Percentiles rank a stretch among this genome's conserved stretches.
Evolutionary conservation across 2,888 invertebrate species (phyloP).

Genomic region (Elegia similella): DNA sequence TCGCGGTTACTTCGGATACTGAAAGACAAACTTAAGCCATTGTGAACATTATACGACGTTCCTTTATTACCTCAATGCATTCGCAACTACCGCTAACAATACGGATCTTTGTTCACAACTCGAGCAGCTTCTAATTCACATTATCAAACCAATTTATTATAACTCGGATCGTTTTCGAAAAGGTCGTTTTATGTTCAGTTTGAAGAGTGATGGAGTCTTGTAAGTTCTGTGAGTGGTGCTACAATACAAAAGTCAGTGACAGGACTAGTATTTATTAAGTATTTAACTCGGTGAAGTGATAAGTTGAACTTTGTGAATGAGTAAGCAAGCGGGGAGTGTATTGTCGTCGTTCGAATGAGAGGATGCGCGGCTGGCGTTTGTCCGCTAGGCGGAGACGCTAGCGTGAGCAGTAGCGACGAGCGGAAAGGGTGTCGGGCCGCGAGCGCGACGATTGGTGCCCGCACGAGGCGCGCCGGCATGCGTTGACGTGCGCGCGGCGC

Average conservation of each 20-base stretch:
- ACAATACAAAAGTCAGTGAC: conserved; percentile 31
- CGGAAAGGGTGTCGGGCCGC: conserved; percentile 79
- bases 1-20: conserved; percentile 35
- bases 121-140: conserved; percentile 21
- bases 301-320: conserved; percentile 31
- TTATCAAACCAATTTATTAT: conserved; percentile 5
- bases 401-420: conserved; percentile 50
- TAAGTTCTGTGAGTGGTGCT: conserved; percentile 33
- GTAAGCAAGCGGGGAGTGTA: conserved; percentile 34
- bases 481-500: conserved; percentile 78
- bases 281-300: conserved; percentile 28
- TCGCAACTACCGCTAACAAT: conserved; percentile 34
- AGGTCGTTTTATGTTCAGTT: conserved; percentile 34
- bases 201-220: conserved; percentile 61
- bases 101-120: conserved; percentile 29
- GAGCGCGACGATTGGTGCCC: conserved; percentile 79
- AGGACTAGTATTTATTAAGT: conserved; percentile 35
- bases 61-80: conserved; percentile 44
- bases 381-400: conserved; percentile 68
- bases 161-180: conserved; percentile 39
- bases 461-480: conserved; percentile 79
- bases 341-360: conserved; percentile 57
- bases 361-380: conserved; percentile 65
- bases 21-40: conserved; percentile 54
- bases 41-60: conserved; percentile 44